phyloP scores from a whole-genome alignment of 2,113 vertebrate genomes.

The Neoarius graeffei region DNA sequence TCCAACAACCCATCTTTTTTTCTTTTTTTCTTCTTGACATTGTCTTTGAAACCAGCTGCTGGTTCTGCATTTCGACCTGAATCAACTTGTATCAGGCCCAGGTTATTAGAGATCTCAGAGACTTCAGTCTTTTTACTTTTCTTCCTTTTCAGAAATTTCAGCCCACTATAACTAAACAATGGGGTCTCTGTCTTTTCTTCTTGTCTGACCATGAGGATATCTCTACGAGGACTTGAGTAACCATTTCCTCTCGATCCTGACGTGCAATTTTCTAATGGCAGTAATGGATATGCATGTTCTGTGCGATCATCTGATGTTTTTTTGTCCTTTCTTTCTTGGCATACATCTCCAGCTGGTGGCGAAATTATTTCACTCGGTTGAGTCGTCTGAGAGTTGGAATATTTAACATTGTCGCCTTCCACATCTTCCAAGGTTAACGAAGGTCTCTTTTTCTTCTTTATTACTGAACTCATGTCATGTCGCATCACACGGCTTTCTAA shows the following conservation, averaged over 20 bases:
- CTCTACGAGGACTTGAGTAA: background rate
- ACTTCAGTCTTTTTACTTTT: conserved; percentile 2
- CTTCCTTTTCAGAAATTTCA: conserved; percentile 29
- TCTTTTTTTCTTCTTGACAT: conserved; percentile 11
- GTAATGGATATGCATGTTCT: background rate
- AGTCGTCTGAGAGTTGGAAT: background rate
- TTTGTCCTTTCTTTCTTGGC: background rate
- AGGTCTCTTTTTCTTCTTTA: background rate
- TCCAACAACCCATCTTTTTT: background rate
- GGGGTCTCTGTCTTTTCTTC: background rate
- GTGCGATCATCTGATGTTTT: background rate
- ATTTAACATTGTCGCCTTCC: background rate
- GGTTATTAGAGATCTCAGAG: background rate
- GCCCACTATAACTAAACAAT: conserved; percentile 29
- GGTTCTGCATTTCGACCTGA: background rate
- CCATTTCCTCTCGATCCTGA: background rate
- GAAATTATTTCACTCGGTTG: background rate
- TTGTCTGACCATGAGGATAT: background rate
- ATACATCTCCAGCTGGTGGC: background rate
- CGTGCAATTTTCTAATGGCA: background rate
- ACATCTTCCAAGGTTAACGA: background rate
- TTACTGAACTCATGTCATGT: background rate
- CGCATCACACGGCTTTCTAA: background rate
- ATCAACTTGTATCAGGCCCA: background rate
- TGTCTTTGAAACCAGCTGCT: background rate